phyloP scores from a whole-genome alignment of 2,113 vertebrate species.

The Rissa tridactyla region DNA sequence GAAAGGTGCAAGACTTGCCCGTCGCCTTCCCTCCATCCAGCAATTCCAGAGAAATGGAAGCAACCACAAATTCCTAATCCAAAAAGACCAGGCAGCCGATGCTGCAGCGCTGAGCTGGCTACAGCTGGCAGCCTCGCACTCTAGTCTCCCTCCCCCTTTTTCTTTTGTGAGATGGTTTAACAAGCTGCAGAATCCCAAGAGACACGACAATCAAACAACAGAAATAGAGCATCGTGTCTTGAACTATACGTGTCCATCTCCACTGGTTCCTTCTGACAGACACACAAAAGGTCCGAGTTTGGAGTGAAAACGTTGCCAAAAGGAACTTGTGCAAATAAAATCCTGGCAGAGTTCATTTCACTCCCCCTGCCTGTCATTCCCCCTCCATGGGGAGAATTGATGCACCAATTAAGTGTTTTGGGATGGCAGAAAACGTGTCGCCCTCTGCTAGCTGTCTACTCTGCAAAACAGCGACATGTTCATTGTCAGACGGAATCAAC shows the following conservation, averaged over 20 bases:
- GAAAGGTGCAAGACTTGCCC: not conserved
- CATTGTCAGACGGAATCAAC: not conserved
- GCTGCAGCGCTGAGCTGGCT: not conserved
- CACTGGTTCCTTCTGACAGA: not conserved
- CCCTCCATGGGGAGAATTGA: not conserved
- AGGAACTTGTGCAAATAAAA: not conserved
- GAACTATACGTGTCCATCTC: not conserved
- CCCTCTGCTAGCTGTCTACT: not conserved
- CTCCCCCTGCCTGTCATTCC: not conserved
- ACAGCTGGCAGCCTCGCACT: not conserved
- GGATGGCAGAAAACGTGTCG: not conserved
- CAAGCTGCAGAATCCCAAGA: not conserved
- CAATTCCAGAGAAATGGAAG: not conserved
- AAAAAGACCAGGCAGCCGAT: not conserved
- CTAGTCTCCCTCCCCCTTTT: not conserved
- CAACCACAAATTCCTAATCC: not conserved
- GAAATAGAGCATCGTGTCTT: not conserved
- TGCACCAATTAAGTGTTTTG: not conserved
- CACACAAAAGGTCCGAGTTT: not conserved
- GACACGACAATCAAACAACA: not conserved
- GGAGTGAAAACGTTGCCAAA: not conserved
- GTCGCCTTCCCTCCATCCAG: not conserved
- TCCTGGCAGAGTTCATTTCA: not conserved
- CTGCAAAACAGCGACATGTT: not conserved
- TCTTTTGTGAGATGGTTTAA: conserved; percentile 33